These are phyloP conservation scores for Agonopterix arenella DNA, from an alignment of 2,888 invertebrate species.

Conservation along the genomic window DNA sequence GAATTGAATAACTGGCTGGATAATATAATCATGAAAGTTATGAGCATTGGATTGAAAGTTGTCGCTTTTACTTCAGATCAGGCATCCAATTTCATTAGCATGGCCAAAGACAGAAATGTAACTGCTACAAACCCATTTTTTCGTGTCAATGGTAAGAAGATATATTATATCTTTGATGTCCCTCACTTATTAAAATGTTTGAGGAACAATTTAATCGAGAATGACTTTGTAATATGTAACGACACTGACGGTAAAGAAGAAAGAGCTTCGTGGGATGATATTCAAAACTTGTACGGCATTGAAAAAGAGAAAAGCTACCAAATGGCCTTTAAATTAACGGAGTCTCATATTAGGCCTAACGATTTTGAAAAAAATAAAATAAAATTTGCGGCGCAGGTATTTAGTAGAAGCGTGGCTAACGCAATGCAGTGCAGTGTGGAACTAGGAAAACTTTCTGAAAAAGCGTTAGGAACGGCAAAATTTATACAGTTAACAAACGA, in stretches of 20 bases:
- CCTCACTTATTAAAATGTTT: conserved; percentile 8
- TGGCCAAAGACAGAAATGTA: conserved; percentile 3
- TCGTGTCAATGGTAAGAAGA: conserved; percentile 9
- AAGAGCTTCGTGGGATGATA: conserved; percentile 7
- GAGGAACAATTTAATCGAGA: conserved; percentile 8
- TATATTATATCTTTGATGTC: conserved; percentile 11
- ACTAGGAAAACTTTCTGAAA: conserved; percentile 1
- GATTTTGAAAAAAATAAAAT: conserved; percentile 13
- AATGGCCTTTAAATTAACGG: conserved; percentile 11
- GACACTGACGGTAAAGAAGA: conserved; percentile 1
- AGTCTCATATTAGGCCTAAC: conserved; percentile 11
- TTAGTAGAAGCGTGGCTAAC: conserved; percentile 10
- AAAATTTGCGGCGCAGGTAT: conserved; percentile 13
- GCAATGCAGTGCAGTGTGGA: conserved; percentile 5
- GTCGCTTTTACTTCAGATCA: conserved; percentile 3
- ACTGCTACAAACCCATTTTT: conserved; percentile 7
- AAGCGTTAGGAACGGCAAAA: conserved; percentile 5
- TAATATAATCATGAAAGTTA: conserved; percentile 2
- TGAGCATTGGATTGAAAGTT: conserved; percentile 4
- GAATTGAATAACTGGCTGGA: conserved; percentile 6
- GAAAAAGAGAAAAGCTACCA: conserved; percentile 7
- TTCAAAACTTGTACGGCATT: conserved; percentile 5
- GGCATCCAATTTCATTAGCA: conserved; percentile 5
- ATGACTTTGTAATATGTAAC: conserved; percentile 6
- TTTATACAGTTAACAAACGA: conserved; percentile 9